These are phyloP conservation scores for Sminthurides bifidus DNA, from an alignment of 1,140 invertebrate genomes.

Conservation along the genomic window DNA sequence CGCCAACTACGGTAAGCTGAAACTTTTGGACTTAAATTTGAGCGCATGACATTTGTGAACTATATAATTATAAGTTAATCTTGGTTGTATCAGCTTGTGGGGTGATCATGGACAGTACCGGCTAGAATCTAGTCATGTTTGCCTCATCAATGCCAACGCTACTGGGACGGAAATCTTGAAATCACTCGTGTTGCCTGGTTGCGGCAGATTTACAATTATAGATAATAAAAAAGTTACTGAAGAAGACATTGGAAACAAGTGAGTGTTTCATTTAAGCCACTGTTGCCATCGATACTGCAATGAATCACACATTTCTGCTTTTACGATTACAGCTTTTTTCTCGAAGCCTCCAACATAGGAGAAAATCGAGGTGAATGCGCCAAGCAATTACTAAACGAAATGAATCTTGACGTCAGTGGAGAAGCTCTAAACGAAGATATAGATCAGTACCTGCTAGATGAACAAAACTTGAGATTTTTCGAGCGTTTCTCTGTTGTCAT, in stretches of 20 bases:
- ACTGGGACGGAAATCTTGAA: constrained; percentile 91
- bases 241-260: constrained; percentile 89
- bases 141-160: constrained; percentile 86
- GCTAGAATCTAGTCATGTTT: constrained; percentile 78
- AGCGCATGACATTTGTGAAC: background rate
- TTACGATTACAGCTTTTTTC: constrained; percentile 58
- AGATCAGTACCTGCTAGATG: constrained; percentile 57
- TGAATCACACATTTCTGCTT: background rate
- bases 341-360: constrained; percentile 64
- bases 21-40: too few relatives aligned
- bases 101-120: constrained; percentile 89
- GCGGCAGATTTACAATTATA: constrained; percentile 91
- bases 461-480: constrained; percentile 79
- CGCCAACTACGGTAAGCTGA: constrained; percentile 60
- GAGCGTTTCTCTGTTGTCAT: constrained; percentile 78
- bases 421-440: constrained; percentile 81
- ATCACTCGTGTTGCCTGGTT: constrained; percentile 82
- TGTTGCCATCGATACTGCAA: background rate
- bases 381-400: constrained; percentile 68
- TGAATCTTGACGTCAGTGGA: constrained; percentile 86
- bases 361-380: constrained; percentile 71
- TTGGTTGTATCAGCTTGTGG: constrained; percentile 60
- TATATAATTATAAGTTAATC: background rate
- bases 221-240: constrained; percentile 75
- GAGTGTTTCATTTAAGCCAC: constrained; percentile 34